Evolutionary conservation across 1,140 invertebrate genomes (phyloP).

Genomic region (Coptotermes formosanus): DNA sequence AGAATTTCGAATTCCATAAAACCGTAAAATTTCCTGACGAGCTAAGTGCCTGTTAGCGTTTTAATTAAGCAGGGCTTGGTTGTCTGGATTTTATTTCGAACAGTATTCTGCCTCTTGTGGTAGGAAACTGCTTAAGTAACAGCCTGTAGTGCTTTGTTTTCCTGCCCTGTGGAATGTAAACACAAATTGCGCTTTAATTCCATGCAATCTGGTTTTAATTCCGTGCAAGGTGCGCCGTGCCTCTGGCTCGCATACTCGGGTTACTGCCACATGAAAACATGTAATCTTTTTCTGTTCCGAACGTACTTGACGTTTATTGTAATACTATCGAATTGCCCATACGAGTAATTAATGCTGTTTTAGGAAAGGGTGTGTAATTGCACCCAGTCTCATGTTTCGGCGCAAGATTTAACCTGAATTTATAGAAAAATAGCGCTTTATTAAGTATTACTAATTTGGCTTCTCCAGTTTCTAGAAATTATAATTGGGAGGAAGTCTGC

Average conservation of each 20-base stretch:
- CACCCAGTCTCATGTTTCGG: background rate
- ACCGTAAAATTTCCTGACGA: too few species aligned
- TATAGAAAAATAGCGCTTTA: background rate
- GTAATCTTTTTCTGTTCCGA: background rate
- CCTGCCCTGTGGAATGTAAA: background rate
- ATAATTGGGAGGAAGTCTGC: background rate
- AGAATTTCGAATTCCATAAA: too few species aligned
- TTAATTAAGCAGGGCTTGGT: too few species aligned
- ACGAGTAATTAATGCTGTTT: background rate
- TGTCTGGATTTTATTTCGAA: too few species aligned
- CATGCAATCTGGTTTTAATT: background rate
- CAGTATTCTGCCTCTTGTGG: too few species aligned
- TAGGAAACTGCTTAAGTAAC: too few species aligned
- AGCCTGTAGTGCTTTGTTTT: background rate
- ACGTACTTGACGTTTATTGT: background rate
- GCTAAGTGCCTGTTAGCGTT: too few species aligned
- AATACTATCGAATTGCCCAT: background rate
- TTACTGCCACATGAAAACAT: background rate
- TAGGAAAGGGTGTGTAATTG: background rate
- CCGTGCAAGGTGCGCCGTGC: background rate
- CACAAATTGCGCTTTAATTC: background rate
- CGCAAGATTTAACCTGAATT: background rate
- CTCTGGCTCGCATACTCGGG: background rate
- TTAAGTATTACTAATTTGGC: background rate
- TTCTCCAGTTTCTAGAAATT: background rate